Evolutionary conservation across 2,888 invertebrate genomes (phyloP).

Genomic region (Athrips mouffetella): DNA sequence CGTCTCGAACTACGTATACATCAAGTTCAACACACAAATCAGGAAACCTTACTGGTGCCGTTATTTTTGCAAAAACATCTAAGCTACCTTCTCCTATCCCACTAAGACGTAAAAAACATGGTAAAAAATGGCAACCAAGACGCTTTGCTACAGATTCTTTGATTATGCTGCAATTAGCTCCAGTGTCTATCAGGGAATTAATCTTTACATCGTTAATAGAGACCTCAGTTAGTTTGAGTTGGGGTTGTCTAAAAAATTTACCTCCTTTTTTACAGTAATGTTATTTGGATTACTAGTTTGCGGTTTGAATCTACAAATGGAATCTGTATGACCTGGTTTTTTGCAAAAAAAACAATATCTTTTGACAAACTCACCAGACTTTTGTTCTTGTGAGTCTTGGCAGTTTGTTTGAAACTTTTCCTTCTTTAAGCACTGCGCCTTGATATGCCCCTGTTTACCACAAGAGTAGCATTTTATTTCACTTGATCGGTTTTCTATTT

Average conservation of each 20-base stretch:
- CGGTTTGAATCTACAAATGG: conserved; percentile 12
- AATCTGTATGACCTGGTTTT: conserved; percentile 20
- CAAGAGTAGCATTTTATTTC: conserved; percentile 12
- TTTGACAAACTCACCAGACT: neutral
- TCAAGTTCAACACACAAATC: conserved; percentile 24
- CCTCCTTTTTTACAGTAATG: neutral
- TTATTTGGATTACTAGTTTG: conserved; percentile 10
- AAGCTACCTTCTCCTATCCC: conserved; percentile 10
- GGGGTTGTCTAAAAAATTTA: neutral
- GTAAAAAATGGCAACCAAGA: neutral
- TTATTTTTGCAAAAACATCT: conserved; percentile 1
- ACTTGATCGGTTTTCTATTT: neutral
- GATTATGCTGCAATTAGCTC: conserved; percentile 17
- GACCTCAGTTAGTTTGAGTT: conserved; percentile 7
- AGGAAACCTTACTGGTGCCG: neutral
- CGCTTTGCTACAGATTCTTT: conserved; percentile 7
- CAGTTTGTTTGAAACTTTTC: neutral
- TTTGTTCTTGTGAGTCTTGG: neutral
- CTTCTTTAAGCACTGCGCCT: neutral
- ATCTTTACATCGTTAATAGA: conserved; percentile 1
- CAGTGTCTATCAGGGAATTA: conserved; percentile 16
- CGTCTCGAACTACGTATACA: conserved; percentile 20
- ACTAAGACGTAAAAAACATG: conserved; percentile 7
- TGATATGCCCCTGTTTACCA: conserved; percentile 15
- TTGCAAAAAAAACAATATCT: conserved; percentile 22